Conservation (phyloP, 2,797 vertebrate species). For the Remorina albescens region DNA sequence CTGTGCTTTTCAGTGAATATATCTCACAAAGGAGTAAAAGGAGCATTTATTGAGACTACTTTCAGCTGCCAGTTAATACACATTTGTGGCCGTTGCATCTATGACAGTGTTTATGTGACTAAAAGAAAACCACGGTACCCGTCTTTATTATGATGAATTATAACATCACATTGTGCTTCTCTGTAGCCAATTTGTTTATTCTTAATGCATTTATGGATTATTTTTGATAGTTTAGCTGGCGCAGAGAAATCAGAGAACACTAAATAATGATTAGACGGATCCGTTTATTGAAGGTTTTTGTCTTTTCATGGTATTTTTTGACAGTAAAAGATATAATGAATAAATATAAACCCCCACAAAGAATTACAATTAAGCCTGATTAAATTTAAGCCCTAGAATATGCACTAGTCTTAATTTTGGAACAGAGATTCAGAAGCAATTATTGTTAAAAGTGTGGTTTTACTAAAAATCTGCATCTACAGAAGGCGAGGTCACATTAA, state of each 20-base stretch:
- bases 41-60: neutral
- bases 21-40: neutral
- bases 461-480: neutral
- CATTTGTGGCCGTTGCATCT: neutral
- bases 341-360: neutral
- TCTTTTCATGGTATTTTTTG: constrained; percentile 34
- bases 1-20: neutral
- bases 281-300: constrained; percentile 3
- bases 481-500: neutral
- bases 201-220: neutral
- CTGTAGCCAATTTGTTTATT: neutral
- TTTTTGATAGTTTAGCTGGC: neutral
- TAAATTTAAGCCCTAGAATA: too few species aligned
- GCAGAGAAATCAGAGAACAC: neutral
- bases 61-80: neutral
- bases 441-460: neutral
- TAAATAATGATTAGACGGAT: neutral
- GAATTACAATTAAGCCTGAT: neutral
- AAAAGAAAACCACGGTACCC: neutral
- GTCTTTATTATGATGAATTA: neutral
- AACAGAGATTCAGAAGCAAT: neutral
- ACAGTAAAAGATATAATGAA: constrained; percentile 4
- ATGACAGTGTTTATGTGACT: neutral
- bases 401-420: neutral
- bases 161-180: neutral